Evolutionary conservation across 2,113 vertebrate species (phyloP).

Genomic region (Cacatua alba): DNA sequence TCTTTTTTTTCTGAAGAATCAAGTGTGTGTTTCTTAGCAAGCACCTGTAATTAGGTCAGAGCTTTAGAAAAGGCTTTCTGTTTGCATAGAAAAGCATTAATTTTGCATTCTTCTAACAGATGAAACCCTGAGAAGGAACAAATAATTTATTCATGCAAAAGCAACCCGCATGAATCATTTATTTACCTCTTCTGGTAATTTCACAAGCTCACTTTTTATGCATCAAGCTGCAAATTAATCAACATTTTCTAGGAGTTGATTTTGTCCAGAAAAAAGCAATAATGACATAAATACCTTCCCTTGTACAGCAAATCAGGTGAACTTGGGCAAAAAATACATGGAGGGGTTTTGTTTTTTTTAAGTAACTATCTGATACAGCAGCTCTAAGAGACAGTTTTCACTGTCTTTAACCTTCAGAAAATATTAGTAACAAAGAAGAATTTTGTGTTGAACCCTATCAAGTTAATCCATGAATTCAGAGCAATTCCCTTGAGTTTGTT

Average conservation of each 20-base stretch:
- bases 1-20: background rate
- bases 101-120: constrained; percentile 69
- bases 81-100: constrained; percentile 73
- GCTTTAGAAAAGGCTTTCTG: constrained; percentile 55
- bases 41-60: constrained; percentile 71
- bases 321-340: constrained; percentile 11
- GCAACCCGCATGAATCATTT: constrained; percentile 76
- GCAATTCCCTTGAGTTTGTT: background rate
- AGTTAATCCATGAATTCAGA: background rate
- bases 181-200: constrained; percentile 75
- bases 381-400: background rate
- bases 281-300: background rate
- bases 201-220: constrained; percentile 56
- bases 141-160: constrained; percentile 80
- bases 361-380: background rate
- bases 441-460: background rate
- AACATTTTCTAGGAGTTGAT: constrained; percentile 17
- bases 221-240: constrained; percentile 58
- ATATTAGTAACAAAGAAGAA: background rate
- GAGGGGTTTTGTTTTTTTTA: background rate
- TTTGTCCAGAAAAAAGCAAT: background rate
- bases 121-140: constrained; percentile 51
- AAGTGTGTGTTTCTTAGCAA: constrained; percentile 34
- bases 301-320: background rate
- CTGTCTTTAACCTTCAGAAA: background rate